phyloP scores from a whole-genome alignment of 2,797 vertebrate genomes.

The Rhynchotus rufescens region DNA sequence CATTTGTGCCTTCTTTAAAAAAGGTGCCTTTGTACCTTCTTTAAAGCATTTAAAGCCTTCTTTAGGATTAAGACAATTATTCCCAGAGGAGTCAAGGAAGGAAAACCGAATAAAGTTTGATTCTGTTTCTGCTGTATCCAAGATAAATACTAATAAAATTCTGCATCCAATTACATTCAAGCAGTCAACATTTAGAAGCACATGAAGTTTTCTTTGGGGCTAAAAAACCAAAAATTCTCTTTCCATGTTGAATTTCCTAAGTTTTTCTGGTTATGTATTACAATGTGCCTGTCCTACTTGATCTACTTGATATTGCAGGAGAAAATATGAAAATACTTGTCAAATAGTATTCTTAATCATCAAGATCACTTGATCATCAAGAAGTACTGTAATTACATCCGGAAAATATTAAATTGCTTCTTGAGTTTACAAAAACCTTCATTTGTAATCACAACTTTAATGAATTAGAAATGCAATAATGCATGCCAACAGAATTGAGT shows the following conservation, averaged over 20 bases:
- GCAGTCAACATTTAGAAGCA: background rate
- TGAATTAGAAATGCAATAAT: conserved; percentile 19
- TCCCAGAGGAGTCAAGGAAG: background rate
- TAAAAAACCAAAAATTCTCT: background rate
- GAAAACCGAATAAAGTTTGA: background rate
- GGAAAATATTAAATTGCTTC: conserved; percentile 19
- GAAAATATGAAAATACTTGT: conserved; percentile 36
- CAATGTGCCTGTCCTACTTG: background rate
- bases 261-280: background rate
- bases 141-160: background rate
- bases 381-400: conserved; percentile 13
- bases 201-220: background rate
- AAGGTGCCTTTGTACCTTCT: too few relatives aligned
- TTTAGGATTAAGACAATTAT: background rate
- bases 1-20: too few relatives aligned
- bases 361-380: conserved; percentile 3
- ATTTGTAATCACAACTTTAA: conserved; percentile 26
- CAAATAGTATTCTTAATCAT: conserved; percentile 13
- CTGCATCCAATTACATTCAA: too few relatives aligned
- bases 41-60: too few relatives aligned
- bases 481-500: background rate
- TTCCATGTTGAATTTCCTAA: background rate
- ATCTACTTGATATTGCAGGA: background rate
- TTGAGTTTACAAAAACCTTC: conserved; percentile 24
- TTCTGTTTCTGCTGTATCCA: background rate